Evolutionary conservation across 2,113 vertebrate genomes (phyloP), one percentile per base, ranked within the genome.

Genomic region (Pygoscelis antarcticus): DNA sequence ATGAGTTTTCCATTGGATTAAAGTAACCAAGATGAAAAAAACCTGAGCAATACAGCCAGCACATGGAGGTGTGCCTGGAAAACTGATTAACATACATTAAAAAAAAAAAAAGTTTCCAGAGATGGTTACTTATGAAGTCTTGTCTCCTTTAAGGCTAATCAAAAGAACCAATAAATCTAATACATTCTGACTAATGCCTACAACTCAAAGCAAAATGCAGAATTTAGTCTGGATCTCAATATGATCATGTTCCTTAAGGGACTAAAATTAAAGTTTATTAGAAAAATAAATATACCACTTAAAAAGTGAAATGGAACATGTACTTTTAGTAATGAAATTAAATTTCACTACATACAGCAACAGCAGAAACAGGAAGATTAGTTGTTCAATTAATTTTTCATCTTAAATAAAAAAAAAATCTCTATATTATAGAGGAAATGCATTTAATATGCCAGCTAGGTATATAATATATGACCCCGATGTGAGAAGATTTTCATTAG

Each of bases 381-480:
- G 75, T 72, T 85, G 80, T 86, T 91, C 70, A 95, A 86, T 86
- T 95, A 93, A 93, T 91, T 91, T 95, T 93, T 90, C 93, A 75
- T 70, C 61, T 79, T 86, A 86, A 91, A 74, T 88, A 16, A 86
- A 74, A 78, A 54, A 71, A 72, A 44, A 2, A 38, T 1, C n/a
- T 68, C 40, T 49, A 25, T 88, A 40, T 69, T 85, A 40, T 8
- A 70, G 60, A 82, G 25, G 18, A 88, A 82, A 64, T 74, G 6
- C 51, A 34, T 89, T 91, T 69, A 82, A 60, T 40, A 26, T 60
- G 46, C 44, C 30, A 82, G 46, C 40, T 46, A 49, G 75, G 60
- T 68, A 11, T 57, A 30, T n/a, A 42, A 62, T n/a, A 12, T 44
- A 69, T 16, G 12, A 44, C 87, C 65, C 76, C 68, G 44, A 54